A percentile compares a stretch with the other conserved stretches of the same genome.
These are phyloP conservation scores for Ennomos quercinarius DNA, from an alignment of 2,888 invertebrate genomes.

Conservation along the genomic window DNA sequence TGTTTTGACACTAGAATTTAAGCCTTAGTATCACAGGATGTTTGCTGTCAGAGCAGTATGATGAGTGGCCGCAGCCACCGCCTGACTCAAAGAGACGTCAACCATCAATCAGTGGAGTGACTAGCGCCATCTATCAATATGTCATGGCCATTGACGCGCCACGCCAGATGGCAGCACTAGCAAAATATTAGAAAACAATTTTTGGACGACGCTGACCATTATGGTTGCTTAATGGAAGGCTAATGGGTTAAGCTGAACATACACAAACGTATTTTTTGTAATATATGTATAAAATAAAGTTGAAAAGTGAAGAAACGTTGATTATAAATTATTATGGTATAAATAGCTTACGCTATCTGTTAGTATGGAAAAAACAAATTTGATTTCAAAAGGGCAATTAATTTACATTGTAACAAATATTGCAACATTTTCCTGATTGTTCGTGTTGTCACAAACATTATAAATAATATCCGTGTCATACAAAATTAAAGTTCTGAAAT, in stretches of 20 bases:
- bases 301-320: background rate
- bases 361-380: no score
- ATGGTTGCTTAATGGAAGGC: conserved; percentile 33
- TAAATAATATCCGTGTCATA: no score
- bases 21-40: conserved; percentile 44
- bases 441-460: no score
- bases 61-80: conserved; percentile 42
- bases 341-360: conserved; percentile 3
- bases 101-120: conserved; percentile 77
- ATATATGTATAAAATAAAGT: background rate
- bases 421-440: no score
- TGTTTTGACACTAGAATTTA: conserved; percentile 6
- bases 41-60: conserved; percentile 38
- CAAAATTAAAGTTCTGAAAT: no score
- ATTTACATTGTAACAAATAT: no score
- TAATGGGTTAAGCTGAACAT: conserved; percentile 25
- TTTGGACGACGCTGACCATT: conserved; percentile 57
- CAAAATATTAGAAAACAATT: conserved; percentile 79
- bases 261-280: background rate
- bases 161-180: conserved; percentile 78
- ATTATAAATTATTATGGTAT: background rate
- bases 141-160: conserved; percentile 64
- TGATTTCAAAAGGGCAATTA: no score
- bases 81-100: conserved; percentile 67
- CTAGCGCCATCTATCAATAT: conserved; percentile 82